Evolutionary conservation across 2,888 invertebrate genomes (phyloP), one percentile per base, ranked within the genome.

Genomic region (Silvanus unidentatus): DNA sequence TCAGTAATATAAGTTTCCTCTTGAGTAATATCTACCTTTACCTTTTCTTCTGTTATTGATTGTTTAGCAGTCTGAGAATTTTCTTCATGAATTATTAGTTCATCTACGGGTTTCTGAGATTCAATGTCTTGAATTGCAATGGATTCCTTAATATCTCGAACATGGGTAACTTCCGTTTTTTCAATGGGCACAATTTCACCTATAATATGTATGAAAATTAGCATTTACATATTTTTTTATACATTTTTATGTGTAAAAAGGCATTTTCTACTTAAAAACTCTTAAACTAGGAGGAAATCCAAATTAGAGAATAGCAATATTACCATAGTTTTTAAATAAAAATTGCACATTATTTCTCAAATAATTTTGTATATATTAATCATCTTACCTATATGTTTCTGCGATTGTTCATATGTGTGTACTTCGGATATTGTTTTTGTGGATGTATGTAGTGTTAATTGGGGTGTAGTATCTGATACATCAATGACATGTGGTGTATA

Each of bases 391-490:
- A 54, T 28, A 34, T 48, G 46, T 52, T 63, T 63, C 58, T 57
- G 56, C 54, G 59, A 62, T 52, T 60, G 58, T 59, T 64, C 63
- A 47, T 60, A 47, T 48, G 62, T 61, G 63, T 65, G 57, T 58
- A 59, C 59, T 55, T 64, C 64, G 54, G 64, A 63, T 30, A 59
- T 54, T 42, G 57, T 62, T 64, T 64, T 63, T 52, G 59, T 51
- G 54, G 59, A 49, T 43, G 47, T 58, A 46, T 49, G 56, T 49
- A 58, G 58, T 57, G 59, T 63, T 39, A 57, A 50, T 42, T 49
- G 59, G 40, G 57, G 54, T 58, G 57, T 63, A 43, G 51, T 42
- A 43, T 47, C 34, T 40, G 49, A 8, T 5, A 22, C 8, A 22
- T 22, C 8, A 5, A 22, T 5, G 22, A 8, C 8, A 5, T 3